Base-by-base conservation (phyloP, 30 jellyfish, hydroid and myxozoan species). In the Sanderia malayensis region DNA sequence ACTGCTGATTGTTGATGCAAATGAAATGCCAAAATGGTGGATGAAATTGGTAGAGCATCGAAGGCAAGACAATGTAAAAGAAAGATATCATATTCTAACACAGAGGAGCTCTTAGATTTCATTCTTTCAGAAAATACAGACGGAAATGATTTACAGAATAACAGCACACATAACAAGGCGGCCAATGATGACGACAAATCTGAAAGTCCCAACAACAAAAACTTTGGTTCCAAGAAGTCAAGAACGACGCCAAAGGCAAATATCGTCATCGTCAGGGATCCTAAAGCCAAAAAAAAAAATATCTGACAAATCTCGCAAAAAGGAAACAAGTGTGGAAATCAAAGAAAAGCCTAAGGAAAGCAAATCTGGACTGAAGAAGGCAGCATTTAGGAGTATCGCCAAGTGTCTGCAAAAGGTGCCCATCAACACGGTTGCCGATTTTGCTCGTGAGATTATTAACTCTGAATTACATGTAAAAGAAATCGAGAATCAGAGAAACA, bases 401-500 rank as follows among this genome's bases (percentile, higher is more conserved):
- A 41, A 41, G 55, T 6, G 15, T 41, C 15, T 41, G 15, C 55
- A 15, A 41, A 41, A 41, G 55, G 15, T 41, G 15, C 55, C 55
- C 8, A 41, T 41, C 55, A 41, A 41, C 15, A 15, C 15, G 11
- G 55, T 41, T 41, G 55, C 55, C 11, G 55, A 15, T 41, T 41
- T 41, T 41, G 55, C 55, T 41, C 55, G 55, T 41, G 11, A 41
- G 55, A 8, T 6, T 15, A 41, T 15, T 15, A 41, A 41, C 55
- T 41, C 55, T 6, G 55, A 41, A 41, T 8, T 28, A 20, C 76
- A 30, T 24, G 59, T 63, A 2, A 28, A 63, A 63, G 59, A 63
- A 63, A 41, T 6, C 55, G 55, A 41, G 55, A 41, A 41, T 41
- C 8, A 15, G 15, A 41, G 8, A 15, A 41, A 41, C 55, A 41